Conservation (phyloP, 2,888 invertebrate genomes). For the Caenorhabditis sp. region DNA sequence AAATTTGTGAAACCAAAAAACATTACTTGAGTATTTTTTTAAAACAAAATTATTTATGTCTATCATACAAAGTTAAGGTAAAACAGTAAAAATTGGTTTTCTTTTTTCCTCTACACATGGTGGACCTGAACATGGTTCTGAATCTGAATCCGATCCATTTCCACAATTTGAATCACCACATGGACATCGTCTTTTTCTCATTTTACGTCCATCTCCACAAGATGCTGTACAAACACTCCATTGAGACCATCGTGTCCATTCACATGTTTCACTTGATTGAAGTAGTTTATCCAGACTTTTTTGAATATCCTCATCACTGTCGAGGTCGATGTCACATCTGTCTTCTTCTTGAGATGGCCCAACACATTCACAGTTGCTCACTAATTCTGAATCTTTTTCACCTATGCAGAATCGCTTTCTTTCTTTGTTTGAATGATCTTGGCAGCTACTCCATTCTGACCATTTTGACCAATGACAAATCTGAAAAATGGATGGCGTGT, state of each 20-base stretch:
- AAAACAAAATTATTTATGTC: not conserved
- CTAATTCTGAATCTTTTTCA: slow-evolving; percentile 45
- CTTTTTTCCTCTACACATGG: slow-evolving; percentile 27
- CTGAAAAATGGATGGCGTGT: too few relatives aligned
- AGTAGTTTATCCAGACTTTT: slow-evolving; percentile 32
- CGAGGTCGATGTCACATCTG: slow-evolving; percentile 26
- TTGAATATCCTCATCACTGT: slow-evolving; percentile 11
- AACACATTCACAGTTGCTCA: slow-evolving; percentile 52
- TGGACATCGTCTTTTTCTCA: slow-evolving; percentile 53
- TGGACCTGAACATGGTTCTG: slow-evolving; percentile 33
- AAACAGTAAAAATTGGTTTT: slow-evolving; percentile 30
- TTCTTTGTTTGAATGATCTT: slow-evolving; percentile 41
- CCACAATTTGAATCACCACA: slow-evolving; percentile 51
- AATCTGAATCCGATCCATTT: slow-evolving; percentile 39
- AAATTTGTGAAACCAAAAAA: not conserved
- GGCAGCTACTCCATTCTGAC: slow-evolving; percentile 55
- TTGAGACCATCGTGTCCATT: slow-evolving; percentile 58
- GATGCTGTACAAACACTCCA: slow-evolving; percentile 56
- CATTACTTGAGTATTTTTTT: too few relatives aligned
- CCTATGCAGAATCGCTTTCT: slow-evolving; percentile 57
- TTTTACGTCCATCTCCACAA: slow-evolving; percentile 51
- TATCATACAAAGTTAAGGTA: slow-evolving; percentile 2
- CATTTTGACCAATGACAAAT: slow-evolving; percentile 57
- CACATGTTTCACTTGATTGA: slow-evolving; percentile 29
- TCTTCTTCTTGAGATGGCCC: slow-evolving; percentile 47